Conservation (phyloP, 23 tunicate genomes). For the Trididemnum miniatum region DNA sequence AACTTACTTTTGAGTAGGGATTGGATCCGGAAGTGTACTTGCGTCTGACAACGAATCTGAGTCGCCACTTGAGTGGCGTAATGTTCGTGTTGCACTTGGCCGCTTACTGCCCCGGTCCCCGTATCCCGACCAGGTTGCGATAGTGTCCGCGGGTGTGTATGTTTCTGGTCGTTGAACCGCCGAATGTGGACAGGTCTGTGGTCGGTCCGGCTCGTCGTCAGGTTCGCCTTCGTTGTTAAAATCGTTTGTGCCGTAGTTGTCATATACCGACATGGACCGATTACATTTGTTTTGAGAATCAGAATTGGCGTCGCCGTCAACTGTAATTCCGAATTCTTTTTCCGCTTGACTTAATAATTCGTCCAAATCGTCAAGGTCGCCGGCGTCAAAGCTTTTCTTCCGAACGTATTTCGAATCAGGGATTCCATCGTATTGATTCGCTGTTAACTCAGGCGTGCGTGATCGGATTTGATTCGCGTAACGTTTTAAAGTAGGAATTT, state of each 20-base stretch:
- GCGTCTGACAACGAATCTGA: conserved; percentile 17
- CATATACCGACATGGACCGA: conserved; percentile 47
- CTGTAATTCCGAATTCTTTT: neutral
- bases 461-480: conserved; percentile 15
- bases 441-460: conserved; percentile 27
- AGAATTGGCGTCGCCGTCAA: neutral
- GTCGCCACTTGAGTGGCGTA: conserved; percentile 52
- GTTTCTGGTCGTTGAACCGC: conserved; percentile 30
- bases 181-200: conserved; percentile 89
- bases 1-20: conserved; percentile 17
- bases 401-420: neutral
- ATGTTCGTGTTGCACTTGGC: conserved; percentile 21
- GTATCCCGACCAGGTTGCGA: conserved; percentile 86
- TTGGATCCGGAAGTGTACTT: conserved; percentile 2
- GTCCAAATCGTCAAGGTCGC: conserved; percentile 35
- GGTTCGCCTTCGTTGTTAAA: neutral
- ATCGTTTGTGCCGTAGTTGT: conserved; percentile 2
- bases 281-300: neutral
- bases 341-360: conserved; percentile 29
- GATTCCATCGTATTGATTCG: neutral
- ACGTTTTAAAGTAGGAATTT: conserved; percentile 32
- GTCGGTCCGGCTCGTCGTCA: conserved; percentile 56
- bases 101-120: conserved; percentile 64
- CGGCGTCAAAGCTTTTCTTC: neutral
- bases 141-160: conserved; percentile 50